A percentile compares a stretch with the other conserved stretches of the same genome.
phyloP scores from a whole-genome alignment of 2,113 vertebrate genomes.

The Pituophis catenifer region DNA sequence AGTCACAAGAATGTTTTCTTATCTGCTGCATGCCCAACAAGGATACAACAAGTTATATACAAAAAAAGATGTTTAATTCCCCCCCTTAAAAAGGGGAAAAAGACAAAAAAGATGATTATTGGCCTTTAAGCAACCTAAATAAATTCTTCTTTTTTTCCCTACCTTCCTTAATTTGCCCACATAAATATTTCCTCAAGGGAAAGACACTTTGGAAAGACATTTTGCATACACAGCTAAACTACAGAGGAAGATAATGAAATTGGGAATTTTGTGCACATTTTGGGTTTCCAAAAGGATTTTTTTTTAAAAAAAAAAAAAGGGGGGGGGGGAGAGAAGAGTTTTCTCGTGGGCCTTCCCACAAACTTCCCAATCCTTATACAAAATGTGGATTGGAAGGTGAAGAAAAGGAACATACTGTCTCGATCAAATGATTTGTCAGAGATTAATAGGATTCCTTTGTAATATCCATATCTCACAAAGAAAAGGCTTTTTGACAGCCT shows the following conservation, averaged over 20 bases:
- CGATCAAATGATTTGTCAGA: conserved; percentile 72
- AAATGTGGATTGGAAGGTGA: conserved; percentile 16
- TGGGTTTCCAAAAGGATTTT: not conserved
- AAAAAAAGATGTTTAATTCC: not conserved
- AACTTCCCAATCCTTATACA: not conserved
- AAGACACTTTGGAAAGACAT: not conserved
- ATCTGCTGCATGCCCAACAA: not conserved
- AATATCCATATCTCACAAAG: conserved; percentile 75
- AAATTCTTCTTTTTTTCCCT: not conserved
- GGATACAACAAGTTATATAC: rapidly evolving
- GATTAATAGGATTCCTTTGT: conserved; percentile 80
- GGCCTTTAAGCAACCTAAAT: not conserved
- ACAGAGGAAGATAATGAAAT: not conserved
- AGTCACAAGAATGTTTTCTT: not conserved
- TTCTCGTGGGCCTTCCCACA: not conserved
- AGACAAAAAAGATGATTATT: rapidly evolving
- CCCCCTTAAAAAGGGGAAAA: not conserved
- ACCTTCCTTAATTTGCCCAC: not conserved
- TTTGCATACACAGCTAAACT: not conserved
- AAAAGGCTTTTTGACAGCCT: conserved; percentile 75
- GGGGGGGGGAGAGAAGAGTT: not conserved
- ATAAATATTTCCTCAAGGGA: not conserved
- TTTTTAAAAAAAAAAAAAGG: not conserved
- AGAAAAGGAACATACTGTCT: conserved; percentile 60
- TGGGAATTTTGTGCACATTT: not conserved